Evolutionary conservation across 2,888 invertebrate genomes (phyloP).

Genomic region (Maniola hyperantus): DNA sequence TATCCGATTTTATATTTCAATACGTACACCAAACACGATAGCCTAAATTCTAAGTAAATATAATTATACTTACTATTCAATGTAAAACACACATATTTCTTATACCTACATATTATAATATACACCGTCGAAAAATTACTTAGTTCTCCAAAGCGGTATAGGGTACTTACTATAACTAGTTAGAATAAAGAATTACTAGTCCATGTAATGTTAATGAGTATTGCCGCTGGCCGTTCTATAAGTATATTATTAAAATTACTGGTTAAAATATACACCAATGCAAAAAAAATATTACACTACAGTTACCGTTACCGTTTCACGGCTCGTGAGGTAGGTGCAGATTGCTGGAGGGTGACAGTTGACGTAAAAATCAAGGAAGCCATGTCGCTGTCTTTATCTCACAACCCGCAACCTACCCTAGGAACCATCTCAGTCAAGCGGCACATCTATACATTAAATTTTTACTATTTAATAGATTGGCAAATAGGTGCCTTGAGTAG

Average conservation of each 20-base stretch:
- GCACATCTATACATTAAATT: not conserved
- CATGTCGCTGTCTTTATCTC: too few relatives aligned
- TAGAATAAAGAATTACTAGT: constrained; percentile 82
- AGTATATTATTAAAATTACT: constrained; percentile 34
- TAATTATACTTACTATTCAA: constrained; percentile 57
- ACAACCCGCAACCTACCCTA: too few relatives aligned
- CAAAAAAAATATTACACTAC: too few relatives aligned
- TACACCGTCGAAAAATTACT: constrained; percentile 63
- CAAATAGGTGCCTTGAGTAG: not conserved
- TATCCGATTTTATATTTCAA: constrained; percentile 14
- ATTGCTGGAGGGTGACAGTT: too few relatives aligned
- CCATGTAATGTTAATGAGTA: constrained; percentile 78
- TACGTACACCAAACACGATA: constrained; percentile 20
- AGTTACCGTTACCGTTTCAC: too few relatives aligned
- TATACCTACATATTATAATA: constrained; percentile 43
- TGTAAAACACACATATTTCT: constrained; percentile 52
- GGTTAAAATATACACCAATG: constrained; percentile 1
- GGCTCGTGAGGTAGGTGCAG: too few relatives aligned
- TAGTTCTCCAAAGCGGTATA: constrained; percentile 80
- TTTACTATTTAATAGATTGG: not conserved
- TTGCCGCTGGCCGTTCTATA: constrained; percentile 62
- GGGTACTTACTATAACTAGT: constrained; percentile 82
- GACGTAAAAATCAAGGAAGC: too few relatives aligned
- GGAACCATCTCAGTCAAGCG: not conserved
- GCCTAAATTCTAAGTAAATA: constrained; percentile 53